phyloP scores from a whole-genome alignment of 2,113 vertebrate genomes.

The Gavia stellata region DNA sequence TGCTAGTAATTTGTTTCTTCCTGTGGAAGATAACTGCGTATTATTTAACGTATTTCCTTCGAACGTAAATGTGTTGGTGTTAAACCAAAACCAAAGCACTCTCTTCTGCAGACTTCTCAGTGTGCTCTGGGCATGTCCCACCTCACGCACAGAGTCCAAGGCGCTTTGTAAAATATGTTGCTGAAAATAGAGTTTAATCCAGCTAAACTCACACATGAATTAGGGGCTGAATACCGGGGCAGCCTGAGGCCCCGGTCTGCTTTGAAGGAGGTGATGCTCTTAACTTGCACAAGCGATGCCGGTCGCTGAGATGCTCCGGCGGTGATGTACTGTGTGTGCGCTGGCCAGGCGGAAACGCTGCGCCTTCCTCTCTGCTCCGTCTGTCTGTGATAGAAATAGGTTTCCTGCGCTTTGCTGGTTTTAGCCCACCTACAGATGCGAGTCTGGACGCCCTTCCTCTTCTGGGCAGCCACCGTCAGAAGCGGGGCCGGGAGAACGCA shows the following conservation, averaged over 20 bases:
- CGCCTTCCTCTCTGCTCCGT: not conserved
- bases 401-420: not conserved
- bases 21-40: not conserved
- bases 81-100: not conserved
- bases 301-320: rapidly evolving
- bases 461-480: rapidly evolving
- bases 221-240: not conserved
- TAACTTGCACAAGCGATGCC: rapidly evolving
- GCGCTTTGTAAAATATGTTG: not conserved
- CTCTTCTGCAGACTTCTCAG: not conserved
- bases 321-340: rapidly evolving
- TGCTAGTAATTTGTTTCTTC: not conserved
- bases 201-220: rapidly evolving
- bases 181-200: not conserved
- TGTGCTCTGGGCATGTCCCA: not conserved
- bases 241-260: not conserved
- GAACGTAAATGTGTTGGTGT: not conserved
- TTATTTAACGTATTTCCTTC: rapidly evolving
- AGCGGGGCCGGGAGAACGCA: not conserved
- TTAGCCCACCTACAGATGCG: not conserved
- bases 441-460: not conserved
- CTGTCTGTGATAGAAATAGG: not conserved
- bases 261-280: not conserved
- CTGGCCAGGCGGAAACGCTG: not conserved
- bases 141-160: not conserved